Base-by-base conservation (phyloP, 2,797 vertebrate species). In the Oreochromis mossambicus region DNA sequence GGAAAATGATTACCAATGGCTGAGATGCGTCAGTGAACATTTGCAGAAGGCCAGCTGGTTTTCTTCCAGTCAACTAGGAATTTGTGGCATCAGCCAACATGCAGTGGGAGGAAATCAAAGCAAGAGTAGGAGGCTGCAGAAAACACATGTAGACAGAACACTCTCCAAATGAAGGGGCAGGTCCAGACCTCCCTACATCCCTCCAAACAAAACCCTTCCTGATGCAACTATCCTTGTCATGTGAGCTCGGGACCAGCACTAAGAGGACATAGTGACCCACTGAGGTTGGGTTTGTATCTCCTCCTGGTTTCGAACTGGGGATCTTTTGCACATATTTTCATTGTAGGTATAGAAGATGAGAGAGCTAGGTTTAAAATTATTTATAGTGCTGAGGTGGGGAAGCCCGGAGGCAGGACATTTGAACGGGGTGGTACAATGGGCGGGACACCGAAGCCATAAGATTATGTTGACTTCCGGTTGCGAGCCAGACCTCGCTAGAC, bases 361-460 rank as follows among this genome's bases (percentile, higher is more conserved):
- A 61, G 29, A 61, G 5, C 56, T 19, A 61, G 0, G 29, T 61
- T 32, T 61, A 34, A 11, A 0, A 15, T 19, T 61, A 61, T 34
- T 61, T 7, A 3, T 34, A 61, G 56, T 34, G 56, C 56, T 61
- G 29, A 19, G 15, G 29, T 61, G 56, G 56, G 29, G 3, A 61
- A 19, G 29, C 0, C 15, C 0, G 0, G 29, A 29, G 56, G 29
- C 56, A 58, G 56, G 56, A 61, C 29, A 34, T 0, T 4, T 61
- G 29, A 58, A 58, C 15, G 29, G 0, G 29, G 15, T 61, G 15
- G 29, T 61, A 19, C 29, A 61, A 6, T 34, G 56, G 56, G 15
- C 9, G 2, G 56, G 29, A 61, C 56, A 34, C 0, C 2, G 15
- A 58, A 58, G 1, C 3, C 56, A 58, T 11, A 34, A 58, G 2